Percentiles rank a stretch among this genome's conserved stretches.
Conservation (phyloP, 2,113 vertebrate genomes). For the Diadophis punctatus region DNA sequence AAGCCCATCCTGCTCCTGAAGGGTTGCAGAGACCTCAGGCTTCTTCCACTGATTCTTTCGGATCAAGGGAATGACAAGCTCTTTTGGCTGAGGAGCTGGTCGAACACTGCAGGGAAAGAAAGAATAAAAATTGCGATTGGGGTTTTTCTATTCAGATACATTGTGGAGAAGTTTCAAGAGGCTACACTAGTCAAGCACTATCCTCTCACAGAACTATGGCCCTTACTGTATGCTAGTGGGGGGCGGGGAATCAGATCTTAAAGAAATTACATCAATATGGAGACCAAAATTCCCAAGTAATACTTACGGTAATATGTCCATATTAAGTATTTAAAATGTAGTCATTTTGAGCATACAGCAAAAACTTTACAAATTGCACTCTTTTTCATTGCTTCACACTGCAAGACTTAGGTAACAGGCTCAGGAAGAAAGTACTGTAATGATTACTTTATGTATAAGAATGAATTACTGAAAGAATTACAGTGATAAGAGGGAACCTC, state of each 20-base stretch:
- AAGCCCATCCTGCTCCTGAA: neutral
- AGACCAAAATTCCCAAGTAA: neutral
- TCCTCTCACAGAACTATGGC: neutral
- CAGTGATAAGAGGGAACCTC: neutral
- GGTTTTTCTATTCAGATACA: neutral
- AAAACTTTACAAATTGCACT: neutral
- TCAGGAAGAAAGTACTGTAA: neutral
- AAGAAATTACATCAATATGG: neutral
- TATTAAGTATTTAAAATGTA: neutral
- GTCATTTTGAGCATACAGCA: neutral
- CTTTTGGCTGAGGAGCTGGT: constrained; percentile 71
- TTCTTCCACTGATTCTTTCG: constrained; percentile 77
- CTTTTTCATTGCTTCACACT: neutral
- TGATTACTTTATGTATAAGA: neutral
- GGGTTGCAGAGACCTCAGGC: constrained; percentile 19
- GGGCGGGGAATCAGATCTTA: neutral
- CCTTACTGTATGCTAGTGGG: no score
- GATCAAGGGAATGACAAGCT: constrained; percentile 83
- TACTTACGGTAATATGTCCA: neutral
- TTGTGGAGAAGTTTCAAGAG: neutral
- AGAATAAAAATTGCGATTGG: neutral
- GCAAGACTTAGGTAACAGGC: neutral
- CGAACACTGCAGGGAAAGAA: constrained; percentile 62
- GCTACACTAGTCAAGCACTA: neutral
- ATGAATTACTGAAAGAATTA: neutral